phyloP scores from a whole-genome alignment of 2,888 invertebrate species.

The Loripinus fragilis region DNA sequence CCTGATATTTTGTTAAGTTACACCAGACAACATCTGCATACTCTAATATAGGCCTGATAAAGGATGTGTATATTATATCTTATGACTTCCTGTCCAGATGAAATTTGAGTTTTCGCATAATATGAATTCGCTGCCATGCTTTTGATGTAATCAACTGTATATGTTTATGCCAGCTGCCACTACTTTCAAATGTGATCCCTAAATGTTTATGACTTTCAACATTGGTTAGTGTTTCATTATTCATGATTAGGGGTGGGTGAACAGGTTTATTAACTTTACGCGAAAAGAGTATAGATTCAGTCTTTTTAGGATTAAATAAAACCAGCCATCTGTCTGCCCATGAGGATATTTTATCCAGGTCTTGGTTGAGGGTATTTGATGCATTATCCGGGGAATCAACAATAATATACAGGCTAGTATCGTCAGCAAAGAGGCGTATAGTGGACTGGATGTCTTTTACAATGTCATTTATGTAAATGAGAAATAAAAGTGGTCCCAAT shows the following conservation, averaged over 20 bases:
- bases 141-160: neutral
- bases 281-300: too few relatives aligned
- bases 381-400: too few relatives aligned
- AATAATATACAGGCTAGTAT: too few relatives aligned
- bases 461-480: too few relatives aligned
- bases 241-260: neutral
- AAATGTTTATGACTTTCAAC: neutral
- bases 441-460: too few relatives aligned
- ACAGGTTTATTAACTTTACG: too few relatives aligned
- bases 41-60: neutral
- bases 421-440: too few relatives aligned
- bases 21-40: neutral
- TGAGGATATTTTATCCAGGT: too few relatives aligned
- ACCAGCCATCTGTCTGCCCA: too few relatives aligned
- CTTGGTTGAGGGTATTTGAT: too few relatives aligned
- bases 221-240: neutral
- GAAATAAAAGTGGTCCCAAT: too few relatives aligned
- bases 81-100: neutral
- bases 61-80: neutral
- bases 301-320: neutral
- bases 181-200: neutral
- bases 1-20: neutral
- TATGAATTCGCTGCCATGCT: neutral
- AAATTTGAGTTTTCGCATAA: neutral
- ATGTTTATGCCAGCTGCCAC: neutral